Evolutionary conservation across 1,140 invertebrate species (phyloP).

Genomic region (Brachystomella parvula): DNA sequence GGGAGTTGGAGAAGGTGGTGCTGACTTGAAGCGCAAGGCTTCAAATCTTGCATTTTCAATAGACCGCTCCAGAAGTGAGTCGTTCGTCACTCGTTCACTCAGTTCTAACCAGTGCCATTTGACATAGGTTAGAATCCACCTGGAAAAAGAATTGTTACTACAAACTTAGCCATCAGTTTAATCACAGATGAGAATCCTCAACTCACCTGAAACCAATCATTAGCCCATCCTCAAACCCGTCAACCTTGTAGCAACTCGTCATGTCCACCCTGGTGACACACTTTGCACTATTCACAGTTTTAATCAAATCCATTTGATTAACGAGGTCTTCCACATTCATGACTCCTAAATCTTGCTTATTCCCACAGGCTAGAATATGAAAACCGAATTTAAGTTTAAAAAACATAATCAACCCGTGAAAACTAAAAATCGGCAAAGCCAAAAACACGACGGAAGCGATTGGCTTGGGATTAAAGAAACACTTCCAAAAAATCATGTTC

Average conservation of each 20-base stretch:
- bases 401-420: too few relatives aligned
- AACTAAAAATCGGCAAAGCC: too few relatives aligned
- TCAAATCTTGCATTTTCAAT: neutral
- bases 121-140: constrained; percentile 5
- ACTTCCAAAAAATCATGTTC: too few relatives aligned
- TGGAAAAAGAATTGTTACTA: neutral
- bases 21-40: neutral
- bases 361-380: neutral
- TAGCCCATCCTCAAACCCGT: neutral
- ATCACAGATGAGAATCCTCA: neutral
- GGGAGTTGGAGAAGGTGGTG: neutral
- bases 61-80: neutral
- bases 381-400: neutral
- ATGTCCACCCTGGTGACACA: neutral
- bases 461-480: too few relatives aligned
- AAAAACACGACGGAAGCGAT: too few relatives aligned
- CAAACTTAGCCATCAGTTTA: neutral
- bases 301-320: neutral
- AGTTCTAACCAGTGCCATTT: neutral
- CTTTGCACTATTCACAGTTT: neutral
- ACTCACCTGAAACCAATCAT: constrained; percentile 2
- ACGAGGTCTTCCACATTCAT: neutral
- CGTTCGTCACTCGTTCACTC: neutral
- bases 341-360: neutral
- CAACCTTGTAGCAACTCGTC: neutral